Evolutionary conservation across 2,797 vertebrate species (phyloP).

Genomic region (Tadarida brasiliensis): DNA sequence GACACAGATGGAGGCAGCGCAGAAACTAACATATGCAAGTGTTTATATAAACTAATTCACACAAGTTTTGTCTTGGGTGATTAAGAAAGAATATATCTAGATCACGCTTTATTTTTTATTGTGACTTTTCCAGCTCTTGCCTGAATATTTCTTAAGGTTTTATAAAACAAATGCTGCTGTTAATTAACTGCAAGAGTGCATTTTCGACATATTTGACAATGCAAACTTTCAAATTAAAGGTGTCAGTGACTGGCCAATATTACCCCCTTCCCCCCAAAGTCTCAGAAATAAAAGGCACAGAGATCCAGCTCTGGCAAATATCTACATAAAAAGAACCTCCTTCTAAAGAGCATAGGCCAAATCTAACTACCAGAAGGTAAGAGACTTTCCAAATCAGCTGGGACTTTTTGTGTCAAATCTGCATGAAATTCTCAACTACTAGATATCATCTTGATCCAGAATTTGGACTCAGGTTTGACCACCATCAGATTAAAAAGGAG

Average conservation of each 20-base stretch:
- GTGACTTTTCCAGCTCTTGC: constrained; percentile 57
- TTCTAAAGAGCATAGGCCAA: neutral
- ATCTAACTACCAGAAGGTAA: neutral
- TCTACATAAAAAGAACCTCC: neutral
- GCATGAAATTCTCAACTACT: neutral
- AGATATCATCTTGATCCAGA: neutral
- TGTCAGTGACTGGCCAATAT: constrained; percentile 20
- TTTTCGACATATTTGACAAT: constrained; percentile 85
- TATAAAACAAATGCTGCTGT: constrained; percentile 84
- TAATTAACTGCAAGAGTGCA: constrained; percentile 84
- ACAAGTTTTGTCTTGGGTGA: constrained; percentile 72
- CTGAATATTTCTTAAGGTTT: constrained; percentile 69
- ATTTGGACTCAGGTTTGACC: neutral
- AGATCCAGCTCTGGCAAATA: neutral
- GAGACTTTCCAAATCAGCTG: neutral
- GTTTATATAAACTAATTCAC: constrained; percentile 45
- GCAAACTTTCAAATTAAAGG: constrained; percentile 65
- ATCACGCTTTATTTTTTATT: constrained; percentile 60
- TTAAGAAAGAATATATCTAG: constrained; percentile 60
- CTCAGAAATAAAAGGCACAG: neutral
- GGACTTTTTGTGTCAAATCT: neutral
- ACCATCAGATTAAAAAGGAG: neutral
- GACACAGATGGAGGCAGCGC: neutral
- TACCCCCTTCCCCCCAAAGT: neutral
- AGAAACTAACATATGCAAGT: neutral